Percentiles rank a stretch among this genome's conserved stretches.
Evolutionary conservation across 2,797 vertebrate genomes (phyloP).

Genomic region (Phataginus tricuspis): DNA sequence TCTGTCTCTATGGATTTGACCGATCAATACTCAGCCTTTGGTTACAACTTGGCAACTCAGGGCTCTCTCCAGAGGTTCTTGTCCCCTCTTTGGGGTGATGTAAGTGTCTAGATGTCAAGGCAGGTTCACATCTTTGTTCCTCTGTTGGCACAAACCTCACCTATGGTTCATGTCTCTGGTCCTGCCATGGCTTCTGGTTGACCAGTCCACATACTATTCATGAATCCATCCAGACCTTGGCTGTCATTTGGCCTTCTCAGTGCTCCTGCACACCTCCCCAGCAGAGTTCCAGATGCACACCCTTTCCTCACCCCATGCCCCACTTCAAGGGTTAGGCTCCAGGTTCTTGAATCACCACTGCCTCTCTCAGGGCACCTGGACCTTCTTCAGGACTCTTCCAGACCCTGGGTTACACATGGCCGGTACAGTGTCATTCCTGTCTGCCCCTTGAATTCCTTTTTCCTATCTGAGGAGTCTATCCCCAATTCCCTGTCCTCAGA

Average conservation of each 20-base stretch:
- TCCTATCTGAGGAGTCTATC: background rate
- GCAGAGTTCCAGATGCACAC: background rate
- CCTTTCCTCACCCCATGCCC: too few relatives aligned
- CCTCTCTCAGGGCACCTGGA: background rate
- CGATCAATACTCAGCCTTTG: background rate
- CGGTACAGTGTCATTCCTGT: background rate
- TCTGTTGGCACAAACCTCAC: background rate
- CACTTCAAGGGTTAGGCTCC: background rate
- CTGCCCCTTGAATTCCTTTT: background rate
- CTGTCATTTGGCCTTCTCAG: background rate
- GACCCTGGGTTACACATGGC: background rate
- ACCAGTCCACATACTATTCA: background rate
- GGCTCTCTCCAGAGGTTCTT: background rate
- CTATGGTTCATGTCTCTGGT: background rate
- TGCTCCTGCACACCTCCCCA: background rate
- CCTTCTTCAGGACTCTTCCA: background rate
- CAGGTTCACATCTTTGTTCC: background rate
- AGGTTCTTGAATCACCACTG: background rate
- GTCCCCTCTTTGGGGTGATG: background rate
- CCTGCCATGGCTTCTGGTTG: background rate
- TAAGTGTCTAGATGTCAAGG: background rate
- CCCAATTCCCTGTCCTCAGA: background rate
- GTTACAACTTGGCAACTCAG: background rate
- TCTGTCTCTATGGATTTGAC: background rate
- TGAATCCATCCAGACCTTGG: background rate